Evolutionary conservation across 64 coral and sea anemone species (phyloP).

Genomic region (Montipora efflorescens): DNA sequence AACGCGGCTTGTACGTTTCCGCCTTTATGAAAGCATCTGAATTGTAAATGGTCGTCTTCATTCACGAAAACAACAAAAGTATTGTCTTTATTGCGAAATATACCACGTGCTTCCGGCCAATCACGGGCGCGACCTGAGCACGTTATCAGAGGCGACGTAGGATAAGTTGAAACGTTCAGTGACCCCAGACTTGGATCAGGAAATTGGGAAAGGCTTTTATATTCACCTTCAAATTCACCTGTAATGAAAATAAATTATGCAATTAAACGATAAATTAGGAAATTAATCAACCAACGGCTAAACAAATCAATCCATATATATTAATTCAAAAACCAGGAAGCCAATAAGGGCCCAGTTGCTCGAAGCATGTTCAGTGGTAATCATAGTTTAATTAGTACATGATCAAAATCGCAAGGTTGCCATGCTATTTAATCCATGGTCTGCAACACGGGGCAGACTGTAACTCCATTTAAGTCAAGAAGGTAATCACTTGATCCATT

Average conservation of each 20-base stretch:
- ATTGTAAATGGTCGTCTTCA: constrained; percentile 82
- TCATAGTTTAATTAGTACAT: too few species aligned
- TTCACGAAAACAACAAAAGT: constrained; percentile 88
- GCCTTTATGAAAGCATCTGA: constrained; percentile 62
- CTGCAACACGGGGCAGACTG: too few species aligned
- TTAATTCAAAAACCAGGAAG: too few species aligned
- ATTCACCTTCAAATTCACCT: constrained; percentile 86
- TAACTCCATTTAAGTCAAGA: too few species aligned
- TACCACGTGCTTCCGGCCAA: constrained; percentile 88
- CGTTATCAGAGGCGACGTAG: constrained; percentile 60
- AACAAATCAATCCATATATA: not conserved
- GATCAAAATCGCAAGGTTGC: too few species aligned
- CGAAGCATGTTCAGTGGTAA: too few species aligned
- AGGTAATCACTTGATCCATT: too few species aligned
- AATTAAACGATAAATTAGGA: not conserved
- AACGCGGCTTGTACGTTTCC: constrained; percentile 55
- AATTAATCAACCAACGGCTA: not conserved
- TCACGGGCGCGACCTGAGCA: constrained; percentile 80
- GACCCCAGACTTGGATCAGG: constrained; percentile 45
- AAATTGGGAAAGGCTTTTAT: constrained; percentile 72
- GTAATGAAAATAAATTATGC: not conserved
- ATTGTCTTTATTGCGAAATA: constrained; percentile 67
- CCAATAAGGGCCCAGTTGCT: too few species aligned
- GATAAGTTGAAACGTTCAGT: constrained; percentile 48
- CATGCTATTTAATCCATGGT: too few species aligned